Base-by-base conservation (phyloP, 1,140 invertebrate genomes). In the Bradynema listronoti region DNA sequence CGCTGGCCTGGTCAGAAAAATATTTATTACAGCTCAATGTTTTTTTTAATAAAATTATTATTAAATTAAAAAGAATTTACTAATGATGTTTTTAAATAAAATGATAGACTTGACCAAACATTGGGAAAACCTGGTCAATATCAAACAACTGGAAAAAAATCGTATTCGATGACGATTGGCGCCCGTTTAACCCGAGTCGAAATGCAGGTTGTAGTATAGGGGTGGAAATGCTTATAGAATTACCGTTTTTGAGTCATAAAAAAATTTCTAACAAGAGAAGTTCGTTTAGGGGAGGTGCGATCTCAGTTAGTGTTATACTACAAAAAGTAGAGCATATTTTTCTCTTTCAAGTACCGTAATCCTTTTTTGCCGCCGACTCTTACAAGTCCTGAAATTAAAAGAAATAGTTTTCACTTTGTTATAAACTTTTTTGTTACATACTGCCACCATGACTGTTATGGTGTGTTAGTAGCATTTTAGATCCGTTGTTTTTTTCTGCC, bases 71-170 rank as follows among this genome's bases (percentile, higher is more conserved):
- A n/a, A n/a, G n/a, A n/a, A n/a, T n/a, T n/a, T n/a, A n/a, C n/a
- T n/a, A n/a, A n/a, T n/a, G n/a, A n/a, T n/a, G n/a, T n/a, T n/a
- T n/a, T n/a, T n/a, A n/a, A n/a, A n/a, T n/a, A n/a, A n/a, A n/a
- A n/a, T 11, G 36, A 39, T 71, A 89, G 87, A 71, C 80, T 89
- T 61, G 88, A 89, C 78, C 87, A 89, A 79, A 88, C 87, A 1
- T 79, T 89, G 36, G 88, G 88, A 50, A 89, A 89, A 78, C 87
- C 87, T n/a, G 86, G 86, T 1, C 86, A 85, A 71, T 87, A 87
- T 78, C 80, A 86, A 42, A 83, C 84, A 25, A 85, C 84, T 56
- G 85, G 86, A 67, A 83, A 85, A 43, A 86, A 86, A 71, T 83
- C 87, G 14, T 86, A 86, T 74, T 86, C 87, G 19, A 86, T 87